Evolutionary conservation across 1,140 invertebrate genomes (phyloP).

Genomic region (Pogonus chalceus): DNA sequence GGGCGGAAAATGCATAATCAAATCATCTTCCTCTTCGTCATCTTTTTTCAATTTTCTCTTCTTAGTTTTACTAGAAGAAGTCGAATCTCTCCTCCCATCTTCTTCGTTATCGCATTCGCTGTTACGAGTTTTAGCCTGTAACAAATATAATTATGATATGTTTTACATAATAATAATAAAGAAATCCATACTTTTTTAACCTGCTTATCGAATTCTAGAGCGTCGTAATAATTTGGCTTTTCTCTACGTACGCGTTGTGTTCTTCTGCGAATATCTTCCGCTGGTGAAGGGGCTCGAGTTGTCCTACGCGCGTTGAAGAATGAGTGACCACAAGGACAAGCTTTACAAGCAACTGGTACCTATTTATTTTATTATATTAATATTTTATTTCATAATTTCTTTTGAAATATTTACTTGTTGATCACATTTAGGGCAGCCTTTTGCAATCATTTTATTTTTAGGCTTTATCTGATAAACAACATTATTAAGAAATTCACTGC

Average conservation of each 20-base stretch:
- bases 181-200: slow-evolving; percentile 41
- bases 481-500: background rate
- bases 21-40: slow-evolving; percentile 46
- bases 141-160: slow-evolving; percentile 13
- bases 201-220: slow-evolving; percentile 64
- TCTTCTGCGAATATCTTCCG: slow-evolving; percentile 44
- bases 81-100: slow-evolving; percentile 38
- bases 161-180: background rate
- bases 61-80: slow-evolving; percentile 38
- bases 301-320: slow-evolving; percentile 61
- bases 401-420: slow-evolving; percentile 39
- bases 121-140: slow-evolving; percentile 35
- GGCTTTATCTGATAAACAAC: too few relatives aligned
- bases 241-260: slow-evolving; percentile 65
- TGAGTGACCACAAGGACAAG: slow-evolving; percentile 66
- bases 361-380: slow-evolving; percentile 32
- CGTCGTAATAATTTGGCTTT: slow-evolving; percentile 75
- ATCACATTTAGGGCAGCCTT: slow-evolving; percentile 51
- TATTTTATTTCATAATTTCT: slow-evolving; percentile 6
- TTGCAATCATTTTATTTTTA: slow-evolving; percentile 46
- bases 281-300: slow-evolving; percentile 32
- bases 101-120: slow-evolving; percentile 39
- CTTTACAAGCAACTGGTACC: slow-evolving; percentile 71
- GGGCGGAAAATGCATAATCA: slow-evolving; percentile 38
- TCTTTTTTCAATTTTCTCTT: slow-evolving; percentile 45